These are phyloP conservation scores for Ceyx melanurus DNA, from an alignment of 2,113 vertebrate genomes.

Conservation along the genomic window DNA sequence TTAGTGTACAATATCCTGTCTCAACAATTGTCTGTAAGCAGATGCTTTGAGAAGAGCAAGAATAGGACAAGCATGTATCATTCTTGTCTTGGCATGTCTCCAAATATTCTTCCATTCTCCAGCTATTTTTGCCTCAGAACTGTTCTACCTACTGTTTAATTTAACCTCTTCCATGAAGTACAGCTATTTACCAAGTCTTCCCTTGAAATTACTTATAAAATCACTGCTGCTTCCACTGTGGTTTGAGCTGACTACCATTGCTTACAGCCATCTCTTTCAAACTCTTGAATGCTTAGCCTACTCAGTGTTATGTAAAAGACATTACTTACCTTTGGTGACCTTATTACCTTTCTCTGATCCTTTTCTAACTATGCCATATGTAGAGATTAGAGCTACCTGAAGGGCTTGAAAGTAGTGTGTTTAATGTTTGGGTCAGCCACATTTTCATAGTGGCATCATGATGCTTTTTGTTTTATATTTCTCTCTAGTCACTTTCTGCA, in stretches of 20 bases:
- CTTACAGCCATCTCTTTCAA: not conserved
- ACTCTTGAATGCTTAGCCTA: not conserved
- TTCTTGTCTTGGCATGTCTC: not conserved
- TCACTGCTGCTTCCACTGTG: not conserved
- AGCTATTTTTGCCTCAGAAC: not conserved
- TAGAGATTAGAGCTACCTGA: not conserved
- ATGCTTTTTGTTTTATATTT: not conserved
- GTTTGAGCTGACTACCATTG: not conserved
- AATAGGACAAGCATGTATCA: fast-evolving
- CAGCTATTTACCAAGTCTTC: not conserved
- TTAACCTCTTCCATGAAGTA: not conserved
- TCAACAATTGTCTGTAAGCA: not conserved
- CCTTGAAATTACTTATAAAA: not conserved
- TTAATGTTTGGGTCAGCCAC: not conserved
- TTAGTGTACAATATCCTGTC: not conserved
- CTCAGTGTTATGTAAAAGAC: not conserved
- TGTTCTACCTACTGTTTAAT: not conserved
- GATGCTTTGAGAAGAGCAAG: not conserved
- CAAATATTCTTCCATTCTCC: not conserved
- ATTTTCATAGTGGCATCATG: not conserved
- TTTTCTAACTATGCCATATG: not conserved
- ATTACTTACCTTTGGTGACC: not conserved
- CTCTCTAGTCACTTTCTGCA: not conserved
- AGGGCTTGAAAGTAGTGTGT: not conserved
- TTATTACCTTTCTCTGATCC: not conserved